Evolutionary conservation across 2,888 invertebrate species (phyloP).

Genomic region (Lepidocyrtoides sp.): DNA sequence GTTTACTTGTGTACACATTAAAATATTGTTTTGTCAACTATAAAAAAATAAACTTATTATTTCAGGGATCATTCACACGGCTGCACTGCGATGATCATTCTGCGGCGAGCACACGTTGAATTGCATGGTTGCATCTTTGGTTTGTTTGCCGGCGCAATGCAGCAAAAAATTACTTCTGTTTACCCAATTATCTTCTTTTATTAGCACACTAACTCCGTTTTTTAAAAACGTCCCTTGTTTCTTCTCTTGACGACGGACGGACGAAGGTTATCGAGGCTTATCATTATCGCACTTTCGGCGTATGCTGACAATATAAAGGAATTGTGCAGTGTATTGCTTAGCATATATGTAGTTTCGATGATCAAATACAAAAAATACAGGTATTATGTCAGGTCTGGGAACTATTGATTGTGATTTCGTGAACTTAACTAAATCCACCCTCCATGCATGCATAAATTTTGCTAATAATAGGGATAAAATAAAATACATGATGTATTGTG

Average conservation of each 20-base stretch:
- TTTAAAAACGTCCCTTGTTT: background rate
- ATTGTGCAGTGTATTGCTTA: background rate
- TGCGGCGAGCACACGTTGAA: background rate
- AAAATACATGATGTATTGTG: background rate
- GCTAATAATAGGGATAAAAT: too few species aligned
- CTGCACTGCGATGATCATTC: background rate
- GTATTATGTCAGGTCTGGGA: background rate
- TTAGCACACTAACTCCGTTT: too few species aligned
- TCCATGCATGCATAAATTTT: too few species aligned
- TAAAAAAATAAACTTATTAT: background rate
- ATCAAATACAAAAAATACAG: background rate
- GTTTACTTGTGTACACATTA: background rate
- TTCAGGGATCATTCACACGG: slow-evolving; percentile 4
- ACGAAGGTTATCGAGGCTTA: too few species aligned
- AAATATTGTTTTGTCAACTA: slow-evolving; percentile 25
- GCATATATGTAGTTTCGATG: background rate
- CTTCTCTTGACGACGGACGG: background rate
- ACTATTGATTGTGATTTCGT: background rate
- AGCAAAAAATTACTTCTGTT: background rate
- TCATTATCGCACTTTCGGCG: background rate
- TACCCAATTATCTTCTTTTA: too few species aligned
- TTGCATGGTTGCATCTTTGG: background rate
- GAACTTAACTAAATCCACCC: background rate
- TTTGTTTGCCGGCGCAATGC: background rate
- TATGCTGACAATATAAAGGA: background rate